Evolutionary conservation across 2,888 invertebrate species (phyloP).

Genomic region (Drosophila fungiperda): DNA sequence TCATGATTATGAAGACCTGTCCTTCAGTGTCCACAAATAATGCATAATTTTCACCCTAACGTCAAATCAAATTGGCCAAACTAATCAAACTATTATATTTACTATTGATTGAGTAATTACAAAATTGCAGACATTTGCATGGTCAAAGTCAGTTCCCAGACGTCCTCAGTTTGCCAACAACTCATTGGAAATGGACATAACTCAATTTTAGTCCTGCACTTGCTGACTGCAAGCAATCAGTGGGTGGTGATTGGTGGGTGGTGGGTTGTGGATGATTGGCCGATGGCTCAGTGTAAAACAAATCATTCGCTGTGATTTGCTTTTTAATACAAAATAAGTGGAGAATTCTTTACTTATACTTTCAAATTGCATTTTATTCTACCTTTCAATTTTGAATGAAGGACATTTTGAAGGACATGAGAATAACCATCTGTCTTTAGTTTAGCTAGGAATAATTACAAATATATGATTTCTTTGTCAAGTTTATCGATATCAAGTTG

Average conservation of each 20-base stretch:
- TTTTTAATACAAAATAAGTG: not conserved
- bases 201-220: constrained; percentile 20
- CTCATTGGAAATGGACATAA: constrained; percentile 12
- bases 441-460: not conserved
- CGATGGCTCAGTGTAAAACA: not conserved
- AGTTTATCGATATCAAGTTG: not conserved
- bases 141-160: not conserved
- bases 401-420: not conserved
- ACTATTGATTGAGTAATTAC: constrained; percentile 26
- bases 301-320: not conserved
- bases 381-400: not conserved
- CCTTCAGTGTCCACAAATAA: not conserved
- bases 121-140: constrained; percentile 22
- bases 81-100: constrained; percentile 20
- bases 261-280: not conserved
- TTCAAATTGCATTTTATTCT: not conserved
- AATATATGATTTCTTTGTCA: not conserved
- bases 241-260: not conserved
- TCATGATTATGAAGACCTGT: not conserved
- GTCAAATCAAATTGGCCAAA: not conserved
- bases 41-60: not conserved
- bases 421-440: not conserved
- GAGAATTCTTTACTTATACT: not conserved
- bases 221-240: not conserved
- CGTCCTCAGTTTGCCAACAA: not conserved